These are phyloP conservation scores for Platorchestia sp. DNA, from an alignment of 1,140 invertebrate genomes.

Conservation along the genomic window DNA sequence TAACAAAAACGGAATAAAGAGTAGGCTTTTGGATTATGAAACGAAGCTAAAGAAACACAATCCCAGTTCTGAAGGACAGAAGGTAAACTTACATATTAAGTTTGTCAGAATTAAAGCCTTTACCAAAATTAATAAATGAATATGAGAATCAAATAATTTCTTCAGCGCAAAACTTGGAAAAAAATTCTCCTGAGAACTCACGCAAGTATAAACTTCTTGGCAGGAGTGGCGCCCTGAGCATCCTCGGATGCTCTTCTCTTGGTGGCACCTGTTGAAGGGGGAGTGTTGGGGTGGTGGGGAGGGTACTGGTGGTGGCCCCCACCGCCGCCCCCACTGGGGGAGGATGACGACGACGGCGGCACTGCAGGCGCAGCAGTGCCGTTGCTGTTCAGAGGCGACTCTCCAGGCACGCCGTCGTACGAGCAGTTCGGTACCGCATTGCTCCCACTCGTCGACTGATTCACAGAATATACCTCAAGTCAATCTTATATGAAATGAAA, in stretches of 20 bases:
- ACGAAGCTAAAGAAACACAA: too few species aligned
- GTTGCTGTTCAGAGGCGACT: constrained; percentile 32
- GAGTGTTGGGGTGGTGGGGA: constrained; percentile 65
- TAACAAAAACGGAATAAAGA: too few species aligned
- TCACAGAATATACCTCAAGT: too few species aligned
- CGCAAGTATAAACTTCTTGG: constrained; percentile 82
- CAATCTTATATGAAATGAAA: too few species aligned
- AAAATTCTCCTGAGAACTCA: background rate
- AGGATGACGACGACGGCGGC: background rate
- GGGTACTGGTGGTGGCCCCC: background rate
- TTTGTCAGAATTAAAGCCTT: too few species aligned
- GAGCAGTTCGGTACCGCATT: background rate
- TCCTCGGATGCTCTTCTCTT: constrained; percentile 83
- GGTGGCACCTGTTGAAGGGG: constrained; percentile 70
- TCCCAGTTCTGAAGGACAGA: too few species aligned
- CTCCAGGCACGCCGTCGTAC: background rate
- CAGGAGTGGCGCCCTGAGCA: constrained; percentile 75
- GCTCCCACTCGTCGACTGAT: background rate
- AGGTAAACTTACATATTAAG: too few species aligned
- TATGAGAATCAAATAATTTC: too few species aligned
- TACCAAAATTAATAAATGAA: too few species aligned
- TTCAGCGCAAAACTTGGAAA: too few species aligned
- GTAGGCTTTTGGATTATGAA: too few species aligned
- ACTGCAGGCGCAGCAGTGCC: constrained; percentile 43
- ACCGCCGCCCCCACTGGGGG: background rate